Base-by-base conservation (phyloP, 2,113 vertebrate genomes). In the Ageneiosus marmoratus region DNA sequence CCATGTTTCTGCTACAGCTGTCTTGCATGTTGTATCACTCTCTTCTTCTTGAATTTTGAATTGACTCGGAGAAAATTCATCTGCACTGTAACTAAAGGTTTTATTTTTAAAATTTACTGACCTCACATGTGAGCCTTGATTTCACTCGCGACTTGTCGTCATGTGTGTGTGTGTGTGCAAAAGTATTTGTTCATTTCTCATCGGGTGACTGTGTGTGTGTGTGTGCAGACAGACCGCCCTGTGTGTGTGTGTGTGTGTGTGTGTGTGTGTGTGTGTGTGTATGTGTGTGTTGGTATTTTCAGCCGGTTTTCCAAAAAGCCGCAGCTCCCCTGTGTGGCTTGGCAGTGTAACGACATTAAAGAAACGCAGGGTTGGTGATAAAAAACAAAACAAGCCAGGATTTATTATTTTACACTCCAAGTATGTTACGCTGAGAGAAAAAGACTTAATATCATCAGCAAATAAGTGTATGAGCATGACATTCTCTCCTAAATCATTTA, bases 261-360 rank as follows among this genome's bases (percentile, higher is more conserved):
- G 60, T 32, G 58, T 24, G 22, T 56, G 53, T 29, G 58, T 62
- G n/a, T 60, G 9, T 27, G 9, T 12, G 16, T 37, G 63, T 34
- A 15, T 65, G 63, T 37, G 15, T 37, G 63, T 65, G 62, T 20
- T 41, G 65, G 20, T 24, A 69, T 69, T 69, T 37, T 67, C 32
- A 22, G 34, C 32, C 22, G 18, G 2, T 37, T 67, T 69, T 34
- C 34, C 65, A 10, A 69, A 41, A 7, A 69, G 65, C 65, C 34
- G 65, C 65, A 69, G 65, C 65, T 69, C 65, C 65, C 65, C 65
- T 69, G 20, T 69, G 65, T 69, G 65, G 65, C 65, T 41, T 41
- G 65, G 34, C 34, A 69, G 65, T 10, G 34, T 41, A 69, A 69
- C 18, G 27, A 7, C 29, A 16, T 63, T 63, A 63, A 63, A 32